Percentiles rank a stretch among this genome's conserved stretches.
These are phyloP conservation scores for Streptopelia turtur DNA, from an alignment of 2,797 vertebrate species.

Conservation along the genomic window DNA sequence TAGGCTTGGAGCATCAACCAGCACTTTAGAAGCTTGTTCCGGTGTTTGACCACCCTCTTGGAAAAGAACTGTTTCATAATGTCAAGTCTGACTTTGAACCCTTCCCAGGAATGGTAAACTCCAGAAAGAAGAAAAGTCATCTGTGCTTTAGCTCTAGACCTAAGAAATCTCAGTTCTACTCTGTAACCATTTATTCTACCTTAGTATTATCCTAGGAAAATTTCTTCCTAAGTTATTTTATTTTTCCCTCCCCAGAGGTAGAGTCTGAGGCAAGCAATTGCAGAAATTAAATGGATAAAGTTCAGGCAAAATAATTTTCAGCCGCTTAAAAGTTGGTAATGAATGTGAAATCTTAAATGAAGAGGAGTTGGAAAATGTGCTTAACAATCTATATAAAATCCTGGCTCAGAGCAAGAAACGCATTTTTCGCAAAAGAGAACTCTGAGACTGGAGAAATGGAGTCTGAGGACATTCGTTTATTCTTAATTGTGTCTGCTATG, in stretches of 20 bases:
- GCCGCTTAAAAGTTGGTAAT: constrained; percentile 5
- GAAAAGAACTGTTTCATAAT: neutral
- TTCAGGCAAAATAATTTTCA: constrained; percentile 28
- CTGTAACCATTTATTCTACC: neutral
- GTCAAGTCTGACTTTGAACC: neutral
- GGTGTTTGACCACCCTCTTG: fast-evolving
- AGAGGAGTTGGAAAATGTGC: neutral
- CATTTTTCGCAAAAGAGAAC: constrained; percentile 52
- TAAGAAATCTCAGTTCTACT: neutral
- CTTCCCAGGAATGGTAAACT: neutral
- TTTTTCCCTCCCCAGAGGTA: neutral
- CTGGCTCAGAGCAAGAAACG: neutral
- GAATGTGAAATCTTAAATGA: constrained; percentile 22
- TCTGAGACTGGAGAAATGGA: neutral
- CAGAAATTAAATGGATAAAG: neutral
- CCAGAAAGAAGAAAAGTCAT: neutral
- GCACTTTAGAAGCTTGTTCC: no score
- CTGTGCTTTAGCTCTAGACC: neutral
- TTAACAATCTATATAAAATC: constrained; percentile 15
- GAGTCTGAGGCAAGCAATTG: neutral
- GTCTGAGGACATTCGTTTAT: constrained; percentile 47
- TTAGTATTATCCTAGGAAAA: neutral
- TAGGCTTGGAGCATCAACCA: no score
- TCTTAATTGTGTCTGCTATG: constrained; percentile 67
- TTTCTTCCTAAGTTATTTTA: neutral